Percentiles rank a stretch among this genome's conserved stretches.
Conservation (phyloP, 2,113 vertebrate species). For the Gracilinanus agilis region DNA sequence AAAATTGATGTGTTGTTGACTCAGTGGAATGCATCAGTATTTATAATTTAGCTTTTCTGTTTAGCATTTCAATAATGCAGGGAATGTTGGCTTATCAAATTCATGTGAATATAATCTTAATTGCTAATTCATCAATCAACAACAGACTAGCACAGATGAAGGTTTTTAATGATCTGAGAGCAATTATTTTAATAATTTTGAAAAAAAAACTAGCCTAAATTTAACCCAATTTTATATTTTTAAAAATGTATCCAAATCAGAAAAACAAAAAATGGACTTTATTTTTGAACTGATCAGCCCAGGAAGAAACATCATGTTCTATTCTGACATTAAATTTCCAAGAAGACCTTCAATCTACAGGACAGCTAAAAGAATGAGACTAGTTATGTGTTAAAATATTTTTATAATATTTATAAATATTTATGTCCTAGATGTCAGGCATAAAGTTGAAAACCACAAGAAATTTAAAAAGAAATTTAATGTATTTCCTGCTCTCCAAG, state of each 20-base stretch:
- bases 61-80: background rate
- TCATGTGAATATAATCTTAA: background rate
- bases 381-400: background rate
- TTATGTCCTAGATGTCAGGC: background rate
- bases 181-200: background rate
- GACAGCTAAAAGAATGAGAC: background rate
- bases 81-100: background rate
- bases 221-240: background rate
- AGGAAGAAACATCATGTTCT: background rate
- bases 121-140: background rate
- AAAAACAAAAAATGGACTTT: background rate
- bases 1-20: background rate
- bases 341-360: background rate
- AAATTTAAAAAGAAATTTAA: background rate
- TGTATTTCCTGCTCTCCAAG: background rate
- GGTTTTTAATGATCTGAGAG: background rate
- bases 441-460: background rate
- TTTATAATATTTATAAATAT: background rate
- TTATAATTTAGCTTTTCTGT: background rate
- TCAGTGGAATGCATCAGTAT: background rate
- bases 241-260: background rate
- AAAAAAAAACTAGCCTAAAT: background rate
- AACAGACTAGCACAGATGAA: background rate
- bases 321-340: background rate
- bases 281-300: background rate